Conservation (phyloP, 2,113 vertebrate genomes). For the Seriola rivoliana region DNA sequence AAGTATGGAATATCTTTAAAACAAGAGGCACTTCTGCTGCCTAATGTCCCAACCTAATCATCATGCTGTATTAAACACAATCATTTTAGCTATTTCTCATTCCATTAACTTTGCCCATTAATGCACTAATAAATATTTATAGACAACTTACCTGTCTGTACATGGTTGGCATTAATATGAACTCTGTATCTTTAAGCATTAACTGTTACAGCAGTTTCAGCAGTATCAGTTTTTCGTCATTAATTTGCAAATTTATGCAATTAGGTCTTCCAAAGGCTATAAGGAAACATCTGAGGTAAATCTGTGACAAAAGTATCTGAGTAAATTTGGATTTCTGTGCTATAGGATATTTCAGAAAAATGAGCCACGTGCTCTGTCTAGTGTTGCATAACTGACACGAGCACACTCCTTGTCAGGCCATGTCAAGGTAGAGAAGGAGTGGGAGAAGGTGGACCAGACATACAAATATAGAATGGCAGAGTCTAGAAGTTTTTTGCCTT, state of each 20-base stretch:
- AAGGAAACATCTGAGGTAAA: constrained; percentile 17
- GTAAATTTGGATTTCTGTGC: neutral
- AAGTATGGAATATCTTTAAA: constrained; percentile 17
- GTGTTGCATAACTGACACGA: neutral
- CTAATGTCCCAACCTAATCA: constrained; percentile 7
- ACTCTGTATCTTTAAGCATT: constrained; percentile 16
- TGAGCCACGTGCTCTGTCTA: neutral
- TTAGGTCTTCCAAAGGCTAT: constrained; percentile 21
- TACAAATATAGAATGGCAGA: constrained; percentile 4
- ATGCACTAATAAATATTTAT: constrained; percentile 56
- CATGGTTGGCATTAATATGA: constrained; percentile 35
- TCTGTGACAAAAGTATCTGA: neutral
- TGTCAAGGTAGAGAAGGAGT: neutral
- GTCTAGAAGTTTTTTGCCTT: constrained; percentile 10
- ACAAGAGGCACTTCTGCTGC: constrained; percentile 1
- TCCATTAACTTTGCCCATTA: constrained; percentile 23
- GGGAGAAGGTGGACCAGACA: neutral
- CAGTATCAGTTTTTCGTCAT: constrained; percentile 23
- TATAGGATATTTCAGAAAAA: constrained; percentile 6
- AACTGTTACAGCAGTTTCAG: constrained; percentile 39
- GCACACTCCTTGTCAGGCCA: neutral
- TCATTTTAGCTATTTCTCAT: constrained; percentile 21
- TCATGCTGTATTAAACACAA: constrained; percentile 12
- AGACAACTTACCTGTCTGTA: constrained; percentile 8
- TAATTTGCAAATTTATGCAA: constrained; percentile 58